Percentiles rank a stretch among this genome's conserved stretches.
phyloP scores from a whole-genome alignment of 2,797 vertebrate species.

The Todus mexicanus region DNA sequence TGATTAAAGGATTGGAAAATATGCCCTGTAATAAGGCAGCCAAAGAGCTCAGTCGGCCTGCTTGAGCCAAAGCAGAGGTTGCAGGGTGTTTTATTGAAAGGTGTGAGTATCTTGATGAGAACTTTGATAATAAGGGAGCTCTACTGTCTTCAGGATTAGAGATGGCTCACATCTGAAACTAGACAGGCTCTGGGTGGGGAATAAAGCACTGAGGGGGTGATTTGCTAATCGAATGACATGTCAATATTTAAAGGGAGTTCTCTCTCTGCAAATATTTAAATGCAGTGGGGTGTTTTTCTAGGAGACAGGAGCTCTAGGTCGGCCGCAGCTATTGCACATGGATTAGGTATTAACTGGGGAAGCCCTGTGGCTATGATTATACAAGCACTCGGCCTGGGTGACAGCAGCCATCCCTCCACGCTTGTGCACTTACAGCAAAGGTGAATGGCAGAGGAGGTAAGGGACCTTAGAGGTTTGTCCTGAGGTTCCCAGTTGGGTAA shows the following conservation, averaged over 20 bases:
- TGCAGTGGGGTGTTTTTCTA: background rate
- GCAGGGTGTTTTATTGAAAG: background rate
- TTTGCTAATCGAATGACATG: background rate
- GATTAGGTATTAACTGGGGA: slow-evolving; percentile 59
- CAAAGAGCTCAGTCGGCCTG: background rate
- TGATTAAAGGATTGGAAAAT: slow-evolving; percentile 17
- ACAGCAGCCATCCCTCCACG: background rate
- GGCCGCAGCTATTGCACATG: background rate
- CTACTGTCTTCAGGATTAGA: background rate
- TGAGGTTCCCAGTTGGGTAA: background rate
- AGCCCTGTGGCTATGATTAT: slow-evolving; percentile 20
- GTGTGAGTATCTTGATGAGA: background rate
- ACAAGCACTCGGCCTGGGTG: background rate
- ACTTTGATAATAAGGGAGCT: background rate
- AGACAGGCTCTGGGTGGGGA: background rate
- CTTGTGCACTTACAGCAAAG: background rate
- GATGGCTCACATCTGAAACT: background rate
- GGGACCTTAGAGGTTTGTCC: background rate
- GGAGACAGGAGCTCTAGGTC: background rate
- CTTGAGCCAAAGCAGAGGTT: background rate
- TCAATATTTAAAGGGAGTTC: background rate
- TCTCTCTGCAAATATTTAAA: background rate
- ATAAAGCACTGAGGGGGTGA: background rate
- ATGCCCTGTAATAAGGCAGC: background rate
- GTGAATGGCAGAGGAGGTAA: background rate